These are phyloP conservation scores for Tetramorium parvispinum DNA, from an alignment of 1,140 invertebrate genomes.

Conservation along the genomic window DNA sequence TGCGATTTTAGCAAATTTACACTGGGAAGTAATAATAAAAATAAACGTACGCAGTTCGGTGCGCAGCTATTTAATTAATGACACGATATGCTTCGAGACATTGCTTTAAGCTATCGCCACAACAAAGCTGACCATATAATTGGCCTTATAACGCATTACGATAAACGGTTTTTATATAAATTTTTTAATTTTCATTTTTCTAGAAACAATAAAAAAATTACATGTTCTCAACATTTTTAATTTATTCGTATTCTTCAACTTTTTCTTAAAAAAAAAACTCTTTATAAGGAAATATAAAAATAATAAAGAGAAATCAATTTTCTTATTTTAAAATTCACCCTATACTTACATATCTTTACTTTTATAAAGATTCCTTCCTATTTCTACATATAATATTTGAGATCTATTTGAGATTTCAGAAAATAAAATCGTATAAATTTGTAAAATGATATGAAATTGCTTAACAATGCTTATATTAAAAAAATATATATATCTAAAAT, in stretches of 20 bases:
- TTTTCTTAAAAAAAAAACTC: background rate
- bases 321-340: background rate
- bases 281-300: background rate
- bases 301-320: background rate
- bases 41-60: background rate
- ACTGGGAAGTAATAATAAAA: slow-evolving; percentile 59
- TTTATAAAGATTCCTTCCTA: background rate
- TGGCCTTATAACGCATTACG: background rate
- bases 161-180: too few relatives aligned
- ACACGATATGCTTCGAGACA: slow-evolving; percentile 29
- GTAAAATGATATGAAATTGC: background rate
- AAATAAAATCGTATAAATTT: background rate
- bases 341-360: background rate
- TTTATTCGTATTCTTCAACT: background rate
- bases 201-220: background rate
- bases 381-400: background rate
- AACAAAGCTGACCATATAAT: background rate
- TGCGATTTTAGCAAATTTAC: slow-evolving; percentile 52
- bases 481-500: background rate
- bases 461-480: background rate
- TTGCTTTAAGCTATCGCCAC: slow-evolving; percentile 50
- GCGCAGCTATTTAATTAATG: slow-evolving; percentile 68
- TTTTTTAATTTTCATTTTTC: background rate
- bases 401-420: background rate
- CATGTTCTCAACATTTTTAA: background rate